Evolutionary conservation across 1,140 invertebrate genomes (phyloP).

Genomic region (Dreissena polymorpha): DNA sequence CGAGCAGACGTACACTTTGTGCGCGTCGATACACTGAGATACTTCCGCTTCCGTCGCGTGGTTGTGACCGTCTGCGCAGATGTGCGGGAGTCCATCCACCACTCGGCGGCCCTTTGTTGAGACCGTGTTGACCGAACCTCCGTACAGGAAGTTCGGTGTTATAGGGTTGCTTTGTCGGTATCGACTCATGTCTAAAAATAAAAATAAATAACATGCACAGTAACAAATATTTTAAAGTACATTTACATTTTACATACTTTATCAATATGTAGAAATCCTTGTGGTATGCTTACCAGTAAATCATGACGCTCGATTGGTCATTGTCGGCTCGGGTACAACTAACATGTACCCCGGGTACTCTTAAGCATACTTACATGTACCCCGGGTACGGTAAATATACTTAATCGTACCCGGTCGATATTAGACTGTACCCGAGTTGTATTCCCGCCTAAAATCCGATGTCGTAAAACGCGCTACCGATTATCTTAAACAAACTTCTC

Average conservation of each 20-base stretch:
- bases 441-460: no score
- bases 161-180: conserved; percentile 40
- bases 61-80: conserved; percentile 48
- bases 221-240: neutral
- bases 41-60: conserved; percentile 43
- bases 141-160: conserved; percentile 27
- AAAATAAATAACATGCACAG: neutral
- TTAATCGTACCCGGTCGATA: no score
- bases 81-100: conserved; percentile 37
- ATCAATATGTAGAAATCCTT: no score
- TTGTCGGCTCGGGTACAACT: no score
- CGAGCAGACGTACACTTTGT: conserved; percentile 46
- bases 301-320: no score
- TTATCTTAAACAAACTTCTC: no score
- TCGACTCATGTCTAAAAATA: conserved; percentile 45
- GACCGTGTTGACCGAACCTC: neutral
- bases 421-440: no score
- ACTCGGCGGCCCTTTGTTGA: neutral
- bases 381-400: no score
- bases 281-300: no score
- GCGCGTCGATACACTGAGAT: conserved; percentile 33
- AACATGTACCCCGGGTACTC: no score
- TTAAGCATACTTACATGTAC: no score
- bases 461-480: no score
- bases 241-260: neutral